Evolutionary conservation across 1,140 invertebrate species (phyloP), one percentile per base, ranked within the genome.

Genomic region (Heliothis virescens): DNA sequence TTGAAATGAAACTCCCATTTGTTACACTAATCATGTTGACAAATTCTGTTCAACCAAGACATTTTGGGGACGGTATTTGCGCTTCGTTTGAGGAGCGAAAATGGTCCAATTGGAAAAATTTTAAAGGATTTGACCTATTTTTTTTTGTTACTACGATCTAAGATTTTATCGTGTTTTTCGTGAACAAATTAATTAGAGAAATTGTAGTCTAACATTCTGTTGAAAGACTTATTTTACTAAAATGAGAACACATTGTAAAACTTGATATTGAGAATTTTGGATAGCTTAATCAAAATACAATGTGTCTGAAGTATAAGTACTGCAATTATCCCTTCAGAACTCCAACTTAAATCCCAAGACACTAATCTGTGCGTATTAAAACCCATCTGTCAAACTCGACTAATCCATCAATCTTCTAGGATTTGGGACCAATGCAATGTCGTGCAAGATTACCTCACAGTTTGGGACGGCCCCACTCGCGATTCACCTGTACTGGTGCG

Each of bases 351-450:
- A 41, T 26, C 50, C 26, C 21, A 53, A 73, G 52, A 73, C 29
- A 26, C 71, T 29, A 55, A 73, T 73, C 52, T 57, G 29, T 73
- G 47, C 48, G 13, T 26, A 62, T 62, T n/a, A 71, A 69, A 71
- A 71, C 67, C 48, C 41, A 71, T 50, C 29, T 29, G 60, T 65
- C 47, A 77, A 65, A 77, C 21, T 77, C 53, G 4, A 53, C 74
- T 77, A 77, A 77, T 77, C 21, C 62, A 77, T 77, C 59, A 65
- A 52, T 65, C 18, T 89, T 91, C 73, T 90, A 97, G 97, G 90
- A 96, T 97, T 18, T 97, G 97, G 96, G 97, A 97, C 94, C 96
- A 97, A 90, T 97, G 97, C 89, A 97, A 97, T 90, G 96, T 97
- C 78, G 97, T 97, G 29, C 97, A 97, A 90, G 97, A 98, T 93